Percentiles rank a stretch among this genome's conserved stretches.
phyloP scores from a whole-genome alignment of 2,888 invertebrate species.

The Plebejus melissa region DNA sequence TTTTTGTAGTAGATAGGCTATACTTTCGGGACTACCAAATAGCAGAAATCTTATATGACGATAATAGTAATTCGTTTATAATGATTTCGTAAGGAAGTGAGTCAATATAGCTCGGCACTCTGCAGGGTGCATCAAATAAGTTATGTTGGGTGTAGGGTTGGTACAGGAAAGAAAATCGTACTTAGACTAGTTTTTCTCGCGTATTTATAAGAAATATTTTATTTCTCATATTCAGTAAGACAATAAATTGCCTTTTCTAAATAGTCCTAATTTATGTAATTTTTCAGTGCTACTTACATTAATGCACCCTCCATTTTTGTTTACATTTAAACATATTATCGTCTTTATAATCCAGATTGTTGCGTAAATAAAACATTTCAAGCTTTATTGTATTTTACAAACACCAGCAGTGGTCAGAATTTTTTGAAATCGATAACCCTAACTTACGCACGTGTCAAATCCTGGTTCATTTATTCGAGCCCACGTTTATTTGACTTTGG shows the following conservation, averaged over 20 bases:
- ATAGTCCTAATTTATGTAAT: background rate
- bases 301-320: background rate
- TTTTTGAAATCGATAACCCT: slow-evolving; percentile 38
- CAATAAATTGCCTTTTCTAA: background rate
- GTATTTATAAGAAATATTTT: background rate
- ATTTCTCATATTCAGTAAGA: background rate
- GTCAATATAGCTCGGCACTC: slow-evolving; percentile 44
- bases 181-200: background rate
- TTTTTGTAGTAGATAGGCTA: too few species aligned
- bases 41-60: too few species aligned
- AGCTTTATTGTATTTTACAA: background rate
- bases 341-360: background rate
- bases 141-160: slow-evolving; percentile 50
- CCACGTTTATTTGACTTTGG: slow-evolving; percentile 72
- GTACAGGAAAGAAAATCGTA: background rate
- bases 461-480: slow-evolving; percentile 71
- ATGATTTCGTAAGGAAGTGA: slow-evolving; percentile 34
- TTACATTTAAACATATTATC: background rate
- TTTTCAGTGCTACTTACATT: background rate
- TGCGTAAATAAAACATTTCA: background rate
- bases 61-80: too few species aligned
- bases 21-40: too few species aligned
- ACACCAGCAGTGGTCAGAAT: background rate
- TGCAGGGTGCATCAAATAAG: slow-evolving; percentile 72
- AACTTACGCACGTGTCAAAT: slow-evolving; percentile 60